These are phyloP conservation scores for Gulo gulo DNA, from an alignment of 2,113 vertebrate species.

Conservation along the genomic window DNA sequence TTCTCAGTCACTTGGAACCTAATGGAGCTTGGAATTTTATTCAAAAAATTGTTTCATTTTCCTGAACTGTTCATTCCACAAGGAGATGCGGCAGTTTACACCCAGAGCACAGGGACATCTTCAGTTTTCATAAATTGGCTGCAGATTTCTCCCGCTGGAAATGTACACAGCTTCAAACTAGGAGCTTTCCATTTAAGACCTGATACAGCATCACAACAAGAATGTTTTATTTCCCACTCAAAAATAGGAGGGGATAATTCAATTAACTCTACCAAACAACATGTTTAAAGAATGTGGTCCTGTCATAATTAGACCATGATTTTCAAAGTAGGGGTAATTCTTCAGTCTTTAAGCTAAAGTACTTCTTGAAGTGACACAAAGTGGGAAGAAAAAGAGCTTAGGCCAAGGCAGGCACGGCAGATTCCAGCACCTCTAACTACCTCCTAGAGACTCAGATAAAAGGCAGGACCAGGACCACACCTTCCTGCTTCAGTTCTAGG, in stretches of 20 bases:
- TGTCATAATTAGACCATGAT: background rate
- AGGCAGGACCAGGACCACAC: background rate
- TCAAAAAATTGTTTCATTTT: slow-evolving; percentile 38
- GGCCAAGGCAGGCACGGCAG: background rate
- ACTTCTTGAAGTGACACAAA: background rate
- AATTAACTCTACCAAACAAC: slow-evolving; percentile 16
- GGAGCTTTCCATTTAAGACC: slow-evolving; percentile 13
- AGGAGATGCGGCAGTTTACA: background rate
- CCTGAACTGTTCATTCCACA: background rate
- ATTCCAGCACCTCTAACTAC: background rate
- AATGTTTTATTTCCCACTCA: slow-evolving; percentile 21
- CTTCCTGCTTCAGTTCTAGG: background rate
- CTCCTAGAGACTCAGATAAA: background rate
- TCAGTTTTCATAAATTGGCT: background rate
- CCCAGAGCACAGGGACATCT: background rate
- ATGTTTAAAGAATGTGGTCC: slow-evolving; percentile 3
- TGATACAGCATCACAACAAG: background rate
- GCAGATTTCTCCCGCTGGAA: background rate
- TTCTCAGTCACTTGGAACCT: slow-evolving; percentile 27
- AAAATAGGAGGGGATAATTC: background rate
- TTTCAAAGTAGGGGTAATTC: slow-evolving; percentile 25
- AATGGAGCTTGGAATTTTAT: slow-evolving; percentile 26
- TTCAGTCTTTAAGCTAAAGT: background rate
- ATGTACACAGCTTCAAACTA: background rate
- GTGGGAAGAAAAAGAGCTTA: background rate